Percentiles rank a stretch among this genome's conserved stretches.
Conservation (phyloP, 2,797 vertebrate species). For the Syngnathus acus region DNA sequence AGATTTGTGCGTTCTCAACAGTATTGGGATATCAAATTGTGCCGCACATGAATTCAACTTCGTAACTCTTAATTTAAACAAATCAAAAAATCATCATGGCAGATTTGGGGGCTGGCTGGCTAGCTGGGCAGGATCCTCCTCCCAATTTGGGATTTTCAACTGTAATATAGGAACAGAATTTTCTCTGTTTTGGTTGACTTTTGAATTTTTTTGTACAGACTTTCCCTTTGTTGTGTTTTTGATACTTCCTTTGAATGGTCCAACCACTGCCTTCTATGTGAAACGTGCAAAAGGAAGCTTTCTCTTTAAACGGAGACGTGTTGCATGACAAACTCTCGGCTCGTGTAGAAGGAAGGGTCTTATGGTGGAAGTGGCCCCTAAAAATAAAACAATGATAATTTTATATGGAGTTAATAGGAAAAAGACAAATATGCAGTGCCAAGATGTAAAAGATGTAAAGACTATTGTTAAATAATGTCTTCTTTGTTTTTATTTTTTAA, state of each 20-base stretch:
- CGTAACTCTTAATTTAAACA: constrained; percentile 81
- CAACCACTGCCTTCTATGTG: constrained; percentile 81
- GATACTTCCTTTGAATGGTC: constrained; percentile 83
- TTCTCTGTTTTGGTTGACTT: constrained; percentile 81
- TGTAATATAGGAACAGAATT: constrained; percentile 93
- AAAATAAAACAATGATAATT: constrained; percentile 81
- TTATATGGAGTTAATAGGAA: constrained; percentile 79
- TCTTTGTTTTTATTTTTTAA: constrained; percentile 34
- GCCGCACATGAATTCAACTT: constrained; percentile 92
- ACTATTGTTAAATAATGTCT: constrained; percentile 79
- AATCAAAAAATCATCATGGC: constrained; percentile 63
- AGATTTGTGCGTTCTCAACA: constrained; percentile 86
- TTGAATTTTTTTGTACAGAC: constrained; percentile 88
- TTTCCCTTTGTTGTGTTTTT: constrained; percentile 77
- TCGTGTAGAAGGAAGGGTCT: constrained; percentile 56
- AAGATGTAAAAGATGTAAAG: constrained; percentile 97
- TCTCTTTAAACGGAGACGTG: constrained; percentile 79
- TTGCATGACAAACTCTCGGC: constrained; percentile 89
- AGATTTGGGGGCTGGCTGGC: constrained; percentile 30
- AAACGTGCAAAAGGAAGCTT: constrained; percentile 71
- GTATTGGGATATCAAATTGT: constrained; percentile 86
- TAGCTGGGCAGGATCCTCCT: constrained; percentile 64
- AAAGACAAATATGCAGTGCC: constrained; percentile 87
- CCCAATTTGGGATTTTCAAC: constrained; percentile 80
- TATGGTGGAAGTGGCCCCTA: constrained; percentile 80